phyloP scores from a whole-genome alignment of 2,888 invertebrate genomes.

The Lasioglossum villosulum region DNA sequence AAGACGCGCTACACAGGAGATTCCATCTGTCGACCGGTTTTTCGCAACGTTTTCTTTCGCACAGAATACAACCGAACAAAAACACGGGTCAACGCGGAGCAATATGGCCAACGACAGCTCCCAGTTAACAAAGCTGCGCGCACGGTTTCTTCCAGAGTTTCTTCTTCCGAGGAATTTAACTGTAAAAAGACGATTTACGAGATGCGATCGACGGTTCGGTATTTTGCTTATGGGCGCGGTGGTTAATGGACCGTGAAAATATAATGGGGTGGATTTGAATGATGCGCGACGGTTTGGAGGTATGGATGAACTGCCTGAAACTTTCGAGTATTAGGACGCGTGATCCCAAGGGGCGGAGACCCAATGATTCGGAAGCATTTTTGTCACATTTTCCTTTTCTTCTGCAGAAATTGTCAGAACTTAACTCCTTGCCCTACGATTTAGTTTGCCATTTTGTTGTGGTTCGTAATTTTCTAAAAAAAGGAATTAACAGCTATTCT shows the following conservation, averaged over 20 bases:
- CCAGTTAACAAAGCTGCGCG: not conserved
- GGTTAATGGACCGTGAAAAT: slow-evolving; percentile 2
- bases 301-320: not conserved
- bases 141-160: not conserved
- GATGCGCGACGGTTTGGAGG: not conserved
- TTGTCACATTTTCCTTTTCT: not conserved
- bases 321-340: not conserved
- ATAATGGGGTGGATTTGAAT: not conserved
- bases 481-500: no score
- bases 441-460: no score
- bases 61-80: not conserved
- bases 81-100: slow-evolving; percentile 3
- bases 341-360: not conserved
- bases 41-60: not conserved
- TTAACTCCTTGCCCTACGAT: no score
- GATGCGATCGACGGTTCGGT: not conserved
- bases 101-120: slow-evolving; percentile 50
- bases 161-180: not conserved
- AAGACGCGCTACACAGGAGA: not conserved
- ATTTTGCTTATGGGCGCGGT: not conserved
- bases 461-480: no score
- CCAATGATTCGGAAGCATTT: not conserved
- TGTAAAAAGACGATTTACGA: not conserved
- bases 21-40: slow-evolving; percentile 17
- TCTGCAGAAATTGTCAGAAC: not conserved